A percentile compares a stretch with the other conserved stretches of the same genome.
Conservation (phyloP, 2,113 vertebrate genomes). For the Arizona elegans region DNA sequence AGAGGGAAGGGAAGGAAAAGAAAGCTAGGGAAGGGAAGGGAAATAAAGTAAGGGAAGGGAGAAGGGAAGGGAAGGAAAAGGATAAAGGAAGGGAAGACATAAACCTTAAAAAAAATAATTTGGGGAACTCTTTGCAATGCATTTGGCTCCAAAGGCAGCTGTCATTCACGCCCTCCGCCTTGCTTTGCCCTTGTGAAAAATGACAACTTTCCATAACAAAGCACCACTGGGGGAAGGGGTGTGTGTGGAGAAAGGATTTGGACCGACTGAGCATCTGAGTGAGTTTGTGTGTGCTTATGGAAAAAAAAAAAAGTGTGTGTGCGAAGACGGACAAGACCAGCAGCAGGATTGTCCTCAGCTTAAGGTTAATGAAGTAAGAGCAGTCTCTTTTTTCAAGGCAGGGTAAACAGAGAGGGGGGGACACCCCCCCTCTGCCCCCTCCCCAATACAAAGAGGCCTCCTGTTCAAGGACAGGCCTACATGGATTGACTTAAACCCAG, state of each 20-base stretch:
- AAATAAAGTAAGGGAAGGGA: background rate
- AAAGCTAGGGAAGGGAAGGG: background rate
- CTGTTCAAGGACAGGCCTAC: slow-evolving; percentile 78
- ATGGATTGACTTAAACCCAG: slow-evolving; percentile 87
- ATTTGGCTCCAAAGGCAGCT: slow-evolving; percentile 69
- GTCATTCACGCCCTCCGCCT: slow-evolving; percentile 78
- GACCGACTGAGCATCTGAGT: slow-evolving; percentile 60
- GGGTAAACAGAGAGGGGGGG: slow-evolving; percentile 75
- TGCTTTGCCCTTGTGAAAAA: slow-evolving; percentile 70
- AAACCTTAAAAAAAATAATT: background rate
- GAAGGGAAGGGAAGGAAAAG: background rate
- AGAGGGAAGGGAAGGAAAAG: no score
- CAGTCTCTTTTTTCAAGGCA: slow-evolving; percentile 85
- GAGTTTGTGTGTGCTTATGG: background rate
- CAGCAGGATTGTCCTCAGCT: slow-evolving; percentile 81
- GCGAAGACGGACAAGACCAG: background rate
- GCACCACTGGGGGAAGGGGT: no score
- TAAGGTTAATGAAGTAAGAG: slow-evolving; percentile 99
- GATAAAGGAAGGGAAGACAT: background rate
- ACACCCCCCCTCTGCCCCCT: background rate
- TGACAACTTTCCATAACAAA: slow-evolving; percentile 89
- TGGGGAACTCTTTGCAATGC: background rate
- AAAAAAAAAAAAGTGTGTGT: no score
- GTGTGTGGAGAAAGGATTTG: slow-evolving; percentile 59
- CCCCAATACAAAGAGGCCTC: slow-evolving; percentile 61